Percentiles rank a stretch among this genome's conserved stretches.
Evolutionary conservation across 1,140 invertebrate species (phyloP).

Genomic region (Cheumatopsyche charites): DNA sequence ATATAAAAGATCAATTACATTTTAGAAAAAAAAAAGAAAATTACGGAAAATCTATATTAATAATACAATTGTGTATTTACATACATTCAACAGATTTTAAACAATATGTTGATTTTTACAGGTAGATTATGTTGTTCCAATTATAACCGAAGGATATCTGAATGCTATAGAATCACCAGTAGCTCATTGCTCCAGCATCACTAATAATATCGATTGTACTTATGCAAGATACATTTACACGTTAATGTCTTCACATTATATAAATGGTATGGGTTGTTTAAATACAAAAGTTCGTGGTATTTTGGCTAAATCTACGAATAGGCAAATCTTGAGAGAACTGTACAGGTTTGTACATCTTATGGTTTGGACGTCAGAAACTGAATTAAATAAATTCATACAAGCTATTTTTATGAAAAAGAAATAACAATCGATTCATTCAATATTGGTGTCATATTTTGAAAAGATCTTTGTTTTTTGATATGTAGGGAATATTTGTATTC

Average conservation of each 20-base stretch:
- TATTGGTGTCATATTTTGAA: too few species aligned
- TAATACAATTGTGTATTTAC: too few species aligned
- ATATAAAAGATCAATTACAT: too few species aligned
- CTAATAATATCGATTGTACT: constrained; percentile 58
- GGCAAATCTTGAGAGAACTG: constrained; percentile 53
- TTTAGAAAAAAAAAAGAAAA: too few species aligned
- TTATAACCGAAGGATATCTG: constrained; percentile 58
- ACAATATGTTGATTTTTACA: too few species aligned
- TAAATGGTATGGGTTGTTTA: constrained; percentile 57
- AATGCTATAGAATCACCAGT: constrained; percentile 54
- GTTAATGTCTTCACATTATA: constrained; percentile 58
- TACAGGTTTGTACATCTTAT: constrained; percentile 56
- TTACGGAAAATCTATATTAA: too few species aligned
- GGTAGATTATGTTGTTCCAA: constrained; percentile 58
- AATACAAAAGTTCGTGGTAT: constrained; percentile 60
- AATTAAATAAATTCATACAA: constrained; percentile 43
- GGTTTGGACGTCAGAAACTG: constrained; percentile 57
- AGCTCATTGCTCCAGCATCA: constrained; percentile 52
- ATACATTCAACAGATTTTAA: too few species aligned
- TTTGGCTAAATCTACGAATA: constrained; percentile 54
- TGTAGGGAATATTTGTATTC: too few species aligned
- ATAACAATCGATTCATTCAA: too few species aligned
- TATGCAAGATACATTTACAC: constrained; percentile 61
- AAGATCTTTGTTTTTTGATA: too few species aligned
- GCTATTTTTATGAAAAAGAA: too few species aligned